Base-by-base conservation (phyloP, 2,888 invertebrate genomes). In the Pterostichus madidus region DNA sequence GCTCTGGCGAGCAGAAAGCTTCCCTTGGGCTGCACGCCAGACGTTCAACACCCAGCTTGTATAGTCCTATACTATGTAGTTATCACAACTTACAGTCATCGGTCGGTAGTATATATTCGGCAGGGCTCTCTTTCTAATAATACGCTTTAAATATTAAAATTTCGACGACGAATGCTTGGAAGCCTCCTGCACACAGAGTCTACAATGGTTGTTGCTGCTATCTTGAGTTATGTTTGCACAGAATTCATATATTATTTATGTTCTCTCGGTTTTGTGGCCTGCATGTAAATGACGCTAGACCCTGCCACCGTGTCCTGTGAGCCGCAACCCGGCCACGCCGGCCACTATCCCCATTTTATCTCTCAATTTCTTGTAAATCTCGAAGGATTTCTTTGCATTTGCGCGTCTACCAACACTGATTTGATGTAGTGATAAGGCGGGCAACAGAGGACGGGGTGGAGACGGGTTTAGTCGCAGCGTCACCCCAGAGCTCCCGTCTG, bases 21-120 rank as follows among this genome's bases (percentile, higher is more conserved):
- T 87, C 84, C 86, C 83, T 86, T 87, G 86, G 88, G 84, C 87
- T 86, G 87, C 87, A 85, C 85, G 85, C 86, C 86, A 84, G 84
- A 83, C 83, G 75, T 44, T 35, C 39, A 56, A 73, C 17, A 73
- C 73, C 39, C 24, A 24, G 3, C 24, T 24, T 24, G 24, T 3
- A 24, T 24, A 24, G 24, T n/a, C n/a, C n/a, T n/a, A n/a, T n/a
- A n/a, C n/a, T n/a, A n/a, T n/a, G n/a, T n/a, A n/a, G n/a, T n/a
- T 10, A 64, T 10, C 32, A 32, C 17, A n/a, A 10, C 31, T 59
- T 59, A 15, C 3, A 59, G 31, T 24, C 24, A 17, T 2, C 24
- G 17, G 31, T 24, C 24, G 5, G 17, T 31, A 35, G 68, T 5
- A 35, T 39, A 15, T 15, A 49, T 31, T 39, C 39, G 13, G 24